Base-by-base conservation (phyloP, 2,888 invertebrate species). In the Cyclophora punctaria region DNA sequence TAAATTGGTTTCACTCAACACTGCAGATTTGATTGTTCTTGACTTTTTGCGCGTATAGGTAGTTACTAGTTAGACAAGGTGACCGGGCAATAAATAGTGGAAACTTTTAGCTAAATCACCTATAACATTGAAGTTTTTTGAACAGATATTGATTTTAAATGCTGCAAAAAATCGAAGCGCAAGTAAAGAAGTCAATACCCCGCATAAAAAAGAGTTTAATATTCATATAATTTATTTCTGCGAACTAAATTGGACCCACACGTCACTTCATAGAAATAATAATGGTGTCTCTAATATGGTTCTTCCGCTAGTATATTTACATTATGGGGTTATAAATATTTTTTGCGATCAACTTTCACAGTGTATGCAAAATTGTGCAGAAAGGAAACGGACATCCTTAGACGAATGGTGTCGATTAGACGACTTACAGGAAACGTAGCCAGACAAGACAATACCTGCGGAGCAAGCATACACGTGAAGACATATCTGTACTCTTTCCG, bases 381-480 rank as follows among this genome's bases (percentile, higher is more conserved):
- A 59, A 67, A 83, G 86, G 86, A 86, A 87, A 74, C 86, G 86
- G 86, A 87, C 71, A 71, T 86, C 86, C 86, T 81, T 69, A 71
- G 73, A 66, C 60, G 67, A 37, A 69, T 66, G 66, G 68, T 64
- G 63, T 60, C 62, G 62, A 64, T 67, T 63, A 20, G 20, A 20
- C 20, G 20, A 33, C 44, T 70, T 57, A 63, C 76, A 80, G 80
- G 82, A 84, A 83, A 77, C 71, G 60, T 59, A 75, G 63, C 73
- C 70, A 64, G 63, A 66, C 65, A 62, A 73, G 70, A 82, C 81
- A 80, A 81, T 80, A 65, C 66, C 58, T 55, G 20, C 20, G 20
- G 20, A 20, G 20, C 20, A 20, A 20, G 20, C 20, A 20, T 20
- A 20, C 20, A 20, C 20, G 20, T 1, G 20, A 20, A 20, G 20